A percentile compares a stretch with the other conserved stretches of the same genome.
These are phyloP conservation scores for Phenacoccus solenopsis DNA, from an alignment of 1,140 invertebrate genomes.

Conservation along the genomic window DNA sequence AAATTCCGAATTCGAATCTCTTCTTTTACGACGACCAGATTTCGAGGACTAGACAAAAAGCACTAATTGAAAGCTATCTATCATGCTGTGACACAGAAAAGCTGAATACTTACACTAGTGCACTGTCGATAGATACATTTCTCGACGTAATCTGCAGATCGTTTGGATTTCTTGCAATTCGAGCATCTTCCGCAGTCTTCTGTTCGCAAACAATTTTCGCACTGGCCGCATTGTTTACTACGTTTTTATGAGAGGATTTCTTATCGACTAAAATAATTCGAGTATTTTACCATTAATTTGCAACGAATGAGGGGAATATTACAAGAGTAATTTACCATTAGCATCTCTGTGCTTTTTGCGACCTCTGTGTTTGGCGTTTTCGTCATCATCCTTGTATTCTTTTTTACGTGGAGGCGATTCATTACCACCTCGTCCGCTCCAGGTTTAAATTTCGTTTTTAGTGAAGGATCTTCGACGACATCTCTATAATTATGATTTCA, in stretches of 20 bases:
- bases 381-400: conserved; percentile 18
- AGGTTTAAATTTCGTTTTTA: conserved; percentile 27
- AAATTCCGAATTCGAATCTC: conserved; percentile 40
- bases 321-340: background rate
- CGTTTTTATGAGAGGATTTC: conserved; percentile 19
- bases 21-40: conserved; percentile 25
- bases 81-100: background rate
- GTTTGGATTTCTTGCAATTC: conserved; percentile 49
- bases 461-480: conserved; percentile 19
- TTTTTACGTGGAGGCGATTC: background rate
- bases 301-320: background rate
- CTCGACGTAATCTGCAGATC: conserved; percentile 57
- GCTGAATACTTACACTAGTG: background rate
- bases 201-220: conserved; percentile 60
- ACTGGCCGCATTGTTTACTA: conserved; percentile 52
- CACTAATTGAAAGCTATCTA: background rate
- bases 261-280: conserved; percentile 16
- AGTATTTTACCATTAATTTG: background rate
- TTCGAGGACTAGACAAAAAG: conserved; percentile 11
- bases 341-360: background rate
- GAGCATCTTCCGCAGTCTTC: conserved; percentile 82
- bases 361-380: conserved; percentile 7
- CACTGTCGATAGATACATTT: conserved; percentile 34
- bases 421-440: conserved; percentile 18
- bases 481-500: conserved; percentile 13